Percentiles rank a stretch among this genome's conserved stretches.
Conservation (phyloP, 2,888 invertebrate species). For the Lysandra coridon region DNA sequence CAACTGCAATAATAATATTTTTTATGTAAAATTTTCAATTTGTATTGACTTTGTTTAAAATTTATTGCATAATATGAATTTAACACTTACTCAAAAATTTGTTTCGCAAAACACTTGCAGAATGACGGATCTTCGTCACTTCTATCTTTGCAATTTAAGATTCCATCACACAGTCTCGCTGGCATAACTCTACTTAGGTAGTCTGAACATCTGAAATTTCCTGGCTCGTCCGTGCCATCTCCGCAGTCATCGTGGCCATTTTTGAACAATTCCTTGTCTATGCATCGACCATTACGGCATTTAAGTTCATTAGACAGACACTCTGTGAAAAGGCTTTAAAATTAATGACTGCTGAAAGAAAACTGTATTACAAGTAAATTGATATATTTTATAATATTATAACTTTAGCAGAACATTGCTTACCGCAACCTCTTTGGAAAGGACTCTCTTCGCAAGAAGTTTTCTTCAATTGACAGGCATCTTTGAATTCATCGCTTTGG, state of each 20-base stretch:
- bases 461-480: conserved; percentile 66
- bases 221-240: conserved; percentile 86
- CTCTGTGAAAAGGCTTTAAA: conserved; percentile 64
- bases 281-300: conserved; percentile 84
- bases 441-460: conserved; percentile 55
- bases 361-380: too few relatives aligned
- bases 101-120: conserved; percentile 81
- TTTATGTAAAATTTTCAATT: neutral
- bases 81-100: conserved; percentile 55
- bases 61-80: neutral
- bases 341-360: neutral
- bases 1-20: conserved; percentile 50
- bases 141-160: conserved; percentile 87
- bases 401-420: conserved; percentile 29
- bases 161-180: conserved; percentile 87
- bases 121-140: conserved; percentile 85
- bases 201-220: conserved; percentile 81
- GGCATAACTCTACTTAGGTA: conserved; percentile 86
- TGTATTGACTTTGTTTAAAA: neutral
- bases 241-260: conserved; percentile 84
- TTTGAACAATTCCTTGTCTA: conserved; percentile 85
- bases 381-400: neutral
- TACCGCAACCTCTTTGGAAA: conserved; percentile 64
- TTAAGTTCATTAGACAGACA: conserved; percentile 83
- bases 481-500: conserved; percentile 82